These are phyloP conservation scores for Notarius lentiginosus DNA, from an alignment of 2,113 vertebrate genomes.

Conservation along the genomic window DNA sequence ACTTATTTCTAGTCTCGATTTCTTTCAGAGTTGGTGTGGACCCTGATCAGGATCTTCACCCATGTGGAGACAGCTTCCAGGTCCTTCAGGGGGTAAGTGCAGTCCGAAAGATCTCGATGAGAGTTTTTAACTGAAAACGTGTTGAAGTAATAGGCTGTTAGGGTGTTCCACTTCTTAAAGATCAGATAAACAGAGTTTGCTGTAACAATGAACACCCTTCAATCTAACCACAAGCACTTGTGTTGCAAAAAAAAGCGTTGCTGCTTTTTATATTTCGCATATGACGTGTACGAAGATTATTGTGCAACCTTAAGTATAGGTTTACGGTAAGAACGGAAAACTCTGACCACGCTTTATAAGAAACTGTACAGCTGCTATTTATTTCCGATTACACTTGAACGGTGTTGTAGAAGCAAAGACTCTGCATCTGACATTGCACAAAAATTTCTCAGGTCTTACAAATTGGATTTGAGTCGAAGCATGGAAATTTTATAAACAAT, in stretches of 20 bases:
- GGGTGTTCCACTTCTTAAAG: neutral
- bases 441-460: too few relatives aligned
- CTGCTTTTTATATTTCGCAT: neutral
- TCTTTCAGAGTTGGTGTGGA: conserved; percentile 93
- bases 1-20: conserved; percentile 34
- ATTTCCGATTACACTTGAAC: neutral
- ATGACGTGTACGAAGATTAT: neutral
- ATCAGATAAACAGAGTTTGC: conserved; percentile 14
- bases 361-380: neutral
- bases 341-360: neutral
- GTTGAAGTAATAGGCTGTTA: neutral
- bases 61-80: conserved; percentile 91
- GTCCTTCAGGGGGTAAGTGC: conserved; percentile 93
- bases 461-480: neutral
- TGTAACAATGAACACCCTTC: neutral
- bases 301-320: neutral
- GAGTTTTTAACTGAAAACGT: neutral
- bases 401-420: neutral
- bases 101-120: neutral
- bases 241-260: neutral
- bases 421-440: neutral
- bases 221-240: conserved; percentile 22
- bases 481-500: too few relatives aligned
- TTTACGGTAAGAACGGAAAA: neutral
- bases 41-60: conserved; percentile 90